Evolutionary conservation across 2,113 vertebrate genomes (phyloP), one percentile per base, ranked within the genome.

Genomic region (Osmerus mordax): DNA sequence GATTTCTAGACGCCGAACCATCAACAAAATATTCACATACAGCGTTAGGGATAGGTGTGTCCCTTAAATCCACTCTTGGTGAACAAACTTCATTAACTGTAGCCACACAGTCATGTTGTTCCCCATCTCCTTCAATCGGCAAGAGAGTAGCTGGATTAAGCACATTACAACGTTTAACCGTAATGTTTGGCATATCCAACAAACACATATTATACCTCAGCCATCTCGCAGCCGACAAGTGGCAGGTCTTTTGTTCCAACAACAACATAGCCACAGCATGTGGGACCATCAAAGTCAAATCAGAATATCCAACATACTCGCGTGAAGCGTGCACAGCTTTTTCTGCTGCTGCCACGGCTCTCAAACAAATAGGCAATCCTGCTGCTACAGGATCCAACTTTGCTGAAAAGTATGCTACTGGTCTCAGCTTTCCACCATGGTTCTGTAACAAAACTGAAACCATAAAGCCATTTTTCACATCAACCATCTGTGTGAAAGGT

Each of bases 1-100:
- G 32, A 25, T 53, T 13, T 23, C 65, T 51, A 51, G 65, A 67
- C 12, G 67, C 65, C n/a, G 65, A 67, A n/a, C 41, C 65, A 53
- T 67, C 65, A 51, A 53, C 47, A 67, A 52, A 64, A 21, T 52
- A n/a, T 32, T 54, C 12, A 12, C 11, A 16, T 3, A 3, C 52
- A 3, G 52, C 52, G 52, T 54, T 54, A 5, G 32, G 32, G 2
- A 32, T 32, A 32, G 32, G 32, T 32, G 32, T 32, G 0, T 32
- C 32, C 5, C 32, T 3, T 32, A 32, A 32, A 32, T 32, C 32
- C 32, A 32, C 32, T 54, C 52, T 54, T 5, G 52, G 52, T 12
- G 52, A 54, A 54, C 11, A 54, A 8, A 54, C 32, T 32, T 32
- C 32, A 6, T 32, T 32, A 32, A 32, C 32, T 32, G 32, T 32